Base-by-base conservation (phyloP, 2,797 vertebrate genomes). In the Phalloptychus januarius region DNA sequence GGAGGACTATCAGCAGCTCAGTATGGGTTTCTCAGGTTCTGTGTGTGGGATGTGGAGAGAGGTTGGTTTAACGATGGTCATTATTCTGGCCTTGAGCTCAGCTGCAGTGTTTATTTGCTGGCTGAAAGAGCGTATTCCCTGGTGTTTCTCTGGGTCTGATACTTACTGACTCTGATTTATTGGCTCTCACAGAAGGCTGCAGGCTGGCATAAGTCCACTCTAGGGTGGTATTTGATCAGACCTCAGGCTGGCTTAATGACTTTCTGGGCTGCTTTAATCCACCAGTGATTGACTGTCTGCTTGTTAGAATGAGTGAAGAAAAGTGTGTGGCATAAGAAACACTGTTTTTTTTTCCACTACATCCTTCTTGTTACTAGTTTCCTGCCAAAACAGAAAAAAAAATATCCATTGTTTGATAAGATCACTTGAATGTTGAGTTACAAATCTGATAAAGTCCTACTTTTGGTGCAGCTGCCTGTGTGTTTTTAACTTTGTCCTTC, bases 31-130 rank as follows among this genome's bases (percentile, higher is more conserved):
- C 74, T 25, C 83, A 76, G 85, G 83, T 87, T 87, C 75, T 80
- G 86, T 42, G 82, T 78, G 92, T 87, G 87, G 89, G 88, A 84
- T 88, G 86, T 79, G 83, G 82, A 87, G 82, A 85, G 76, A 87
- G 79, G 82, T 85, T 86, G 69, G 85, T 88, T 85, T 94, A 94
- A 93, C 93, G 90, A 92, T 85, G 93, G 92, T 90, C 91, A 92
- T 95, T 93, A 94, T 18, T 76, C 76, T 61, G 92, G 86, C 93
- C 93, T 92, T 90, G 91, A 81, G 89, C 84, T 87, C 71, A 73
- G 82, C 77, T 82, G 88, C 81, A 74, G 88, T 94, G 94, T 94
- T 94, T 93, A 91, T 94, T 93, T 93, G 87, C 89, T 92, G 93
- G 91, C 92, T 86, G 33, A 78, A 81, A 56, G 84, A 88, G 76